phyloP scores from a whole-genome alignment of 2,113 vertebrate genomes.

The Toxostoma redivivum region DNA sequence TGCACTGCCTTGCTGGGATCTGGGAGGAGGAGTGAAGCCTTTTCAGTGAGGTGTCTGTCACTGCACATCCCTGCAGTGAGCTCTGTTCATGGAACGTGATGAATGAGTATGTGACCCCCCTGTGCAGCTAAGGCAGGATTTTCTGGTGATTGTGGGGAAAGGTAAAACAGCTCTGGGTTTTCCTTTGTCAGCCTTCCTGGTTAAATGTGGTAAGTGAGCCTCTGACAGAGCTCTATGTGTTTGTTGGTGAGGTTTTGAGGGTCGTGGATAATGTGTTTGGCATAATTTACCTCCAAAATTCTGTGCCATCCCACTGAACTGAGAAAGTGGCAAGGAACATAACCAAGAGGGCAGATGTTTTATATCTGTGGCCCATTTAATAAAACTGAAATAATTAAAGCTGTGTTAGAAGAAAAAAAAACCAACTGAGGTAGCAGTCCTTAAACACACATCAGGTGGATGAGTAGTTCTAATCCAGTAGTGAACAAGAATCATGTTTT shows the following conservation, averaged over 20 bases:
- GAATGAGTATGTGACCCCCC: background rate
- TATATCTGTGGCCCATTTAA: background rate
- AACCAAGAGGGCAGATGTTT: background rate
- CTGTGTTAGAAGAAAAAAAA: background rate
- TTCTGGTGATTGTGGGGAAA: background rate
- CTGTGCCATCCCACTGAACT: background rate
- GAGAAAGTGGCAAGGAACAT: background rate
- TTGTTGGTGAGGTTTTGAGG: background rate
- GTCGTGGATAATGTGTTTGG: background rate
- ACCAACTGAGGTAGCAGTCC: background rate
- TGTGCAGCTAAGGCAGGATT: background rate
- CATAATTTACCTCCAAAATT: background rate
- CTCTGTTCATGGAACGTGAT: fast-evolving
- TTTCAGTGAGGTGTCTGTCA: background rate
- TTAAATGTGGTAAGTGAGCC: background rate
- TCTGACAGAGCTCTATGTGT: background rate
- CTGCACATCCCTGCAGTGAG: background rate
- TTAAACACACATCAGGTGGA: background rate
- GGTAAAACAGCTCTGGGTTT: background rate
- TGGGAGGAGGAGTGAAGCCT: background rate
- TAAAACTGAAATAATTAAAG: background rate
- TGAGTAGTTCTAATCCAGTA: background rate
- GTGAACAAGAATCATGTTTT: background rate
- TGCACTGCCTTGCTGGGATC: background rate
- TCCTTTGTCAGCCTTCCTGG: background rate